Evolutionary conservation across 1,140 invertebrate genomes (phyloP).

Genomic region (Brachionus koreanus): DNA sequence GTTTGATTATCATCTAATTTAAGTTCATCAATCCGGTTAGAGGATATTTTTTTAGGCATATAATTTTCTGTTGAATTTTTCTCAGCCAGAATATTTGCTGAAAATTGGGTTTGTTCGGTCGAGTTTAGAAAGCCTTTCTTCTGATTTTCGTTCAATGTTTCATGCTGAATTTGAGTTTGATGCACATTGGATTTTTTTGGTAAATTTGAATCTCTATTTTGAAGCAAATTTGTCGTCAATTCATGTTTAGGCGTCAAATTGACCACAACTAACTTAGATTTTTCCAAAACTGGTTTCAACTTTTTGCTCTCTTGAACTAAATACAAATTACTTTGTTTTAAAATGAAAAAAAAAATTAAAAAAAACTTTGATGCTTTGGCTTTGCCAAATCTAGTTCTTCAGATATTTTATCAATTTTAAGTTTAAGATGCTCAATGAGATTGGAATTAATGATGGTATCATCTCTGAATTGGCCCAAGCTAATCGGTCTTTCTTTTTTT

Average conservation of each 20-base stretch:
- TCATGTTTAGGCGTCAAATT: conserved; percentile 13
- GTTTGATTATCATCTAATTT: conserved; percentile 29
- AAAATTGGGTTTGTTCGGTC: not conserved
- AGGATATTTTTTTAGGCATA: not conserved
- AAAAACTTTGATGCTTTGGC: not conserved
- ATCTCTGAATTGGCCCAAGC: conserved; percentile 3
- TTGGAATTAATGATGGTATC: conserved; percentile 12
- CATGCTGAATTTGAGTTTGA: conserved; percentile 12
- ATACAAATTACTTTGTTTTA: not conserved
- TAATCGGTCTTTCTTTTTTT: not conserved
- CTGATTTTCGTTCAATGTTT: not conserved
- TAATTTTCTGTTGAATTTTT: not conserved
- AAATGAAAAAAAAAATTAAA: not conserved
- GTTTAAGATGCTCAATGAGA: not conserved
- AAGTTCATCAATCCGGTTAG: not conserved
- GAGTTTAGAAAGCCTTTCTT: conserved; percentile 19
- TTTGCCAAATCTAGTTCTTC: conserved; percentile 15
- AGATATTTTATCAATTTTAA: conserved; percentile 20
- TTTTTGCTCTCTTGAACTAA: not conserved
- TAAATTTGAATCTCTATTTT: not conserved
- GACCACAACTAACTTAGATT: conserved; percentile 15
- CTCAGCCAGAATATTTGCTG: not conserved
- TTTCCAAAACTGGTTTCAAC: not conserved
- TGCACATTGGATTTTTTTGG: conserved; percentile 4
- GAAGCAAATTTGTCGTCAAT: not conserved